Conservation (phyloP, 2,888 invertebrate genomes). For the Nysson spinosus region DNA sequence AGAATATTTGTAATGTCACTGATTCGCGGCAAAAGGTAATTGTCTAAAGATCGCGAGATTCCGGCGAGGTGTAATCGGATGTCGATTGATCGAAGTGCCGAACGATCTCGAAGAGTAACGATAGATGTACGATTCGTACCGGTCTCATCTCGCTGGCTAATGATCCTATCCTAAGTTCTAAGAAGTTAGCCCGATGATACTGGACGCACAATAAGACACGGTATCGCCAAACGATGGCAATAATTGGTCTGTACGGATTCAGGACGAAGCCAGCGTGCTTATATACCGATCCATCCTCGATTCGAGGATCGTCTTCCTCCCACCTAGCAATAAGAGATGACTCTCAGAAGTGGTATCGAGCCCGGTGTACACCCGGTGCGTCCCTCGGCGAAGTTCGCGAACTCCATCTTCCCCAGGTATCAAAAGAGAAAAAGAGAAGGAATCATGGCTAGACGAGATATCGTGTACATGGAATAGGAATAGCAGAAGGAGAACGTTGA, state of each 20-base stretch:
- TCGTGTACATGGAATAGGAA: not conserved
- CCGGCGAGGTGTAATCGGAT: too few species aligned
- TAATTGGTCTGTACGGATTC: conserved; percentile 61
- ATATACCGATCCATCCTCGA: conserved; percentile 53
- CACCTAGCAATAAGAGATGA: conserved; percentile 51
- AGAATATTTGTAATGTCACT: too few species aligned
- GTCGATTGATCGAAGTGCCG: not conserved
- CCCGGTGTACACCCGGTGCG: conserved; percentile 50
- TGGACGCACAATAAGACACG: conserved; percentile 30
- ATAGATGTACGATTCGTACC: conserved; percentile 43
- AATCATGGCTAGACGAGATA: not conserved
- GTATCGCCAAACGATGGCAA: conserved; percentile 55
- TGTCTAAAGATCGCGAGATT: too few species aligned
- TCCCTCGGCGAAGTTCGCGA: conserved; percentile 52
- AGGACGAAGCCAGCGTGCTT: conserved; percentile 50
- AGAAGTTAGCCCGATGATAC: conserved; percentile 29
- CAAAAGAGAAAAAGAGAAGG: conserved; percentile 19
- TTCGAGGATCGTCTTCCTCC: conserved; percentile 70
- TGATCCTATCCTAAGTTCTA: conserved; percentile 4
- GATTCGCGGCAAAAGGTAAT: too few species aligned
- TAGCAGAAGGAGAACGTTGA: not conserved
- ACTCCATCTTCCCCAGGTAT: conserved; percentile 14
- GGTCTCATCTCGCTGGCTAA: conserved; percentile 56
- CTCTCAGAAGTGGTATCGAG: conserved; percentile 37
- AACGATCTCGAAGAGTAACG: not conserved